Evolutionary conservation across 2,113 vertebrate genomes (phyloP).

Genomic region (Phrynosoma platyrhinos): DNA sequence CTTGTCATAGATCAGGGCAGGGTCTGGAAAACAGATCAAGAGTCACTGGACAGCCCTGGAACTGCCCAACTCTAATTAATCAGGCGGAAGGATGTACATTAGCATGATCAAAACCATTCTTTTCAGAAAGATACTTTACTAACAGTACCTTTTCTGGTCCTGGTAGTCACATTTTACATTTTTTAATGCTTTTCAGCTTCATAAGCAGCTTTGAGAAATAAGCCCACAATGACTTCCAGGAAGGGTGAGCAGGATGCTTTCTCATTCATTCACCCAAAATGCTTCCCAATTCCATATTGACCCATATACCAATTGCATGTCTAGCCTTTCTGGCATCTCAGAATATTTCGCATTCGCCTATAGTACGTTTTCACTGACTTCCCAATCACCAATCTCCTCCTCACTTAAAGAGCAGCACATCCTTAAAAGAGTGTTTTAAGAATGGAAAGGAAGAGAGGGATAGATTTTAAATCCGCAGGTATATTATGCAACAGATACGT

Average conservation of each 20-base stretch:
- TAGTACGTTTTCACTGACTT: no score
- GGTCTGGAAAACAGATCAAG: conserved; percentile 78
- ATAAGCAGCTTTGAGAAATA: no score
- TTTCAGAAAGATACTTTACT: background rate
- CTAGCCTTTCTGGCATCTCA: background rate
- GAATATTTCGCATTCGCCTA: background rate
- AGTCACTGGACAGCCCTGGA: background rate
- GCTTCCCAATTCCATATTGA: background rate
- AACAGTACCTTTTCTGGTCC: background rate
- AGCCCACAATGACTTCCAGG: background rate
- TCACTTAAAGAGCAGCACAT: no score
- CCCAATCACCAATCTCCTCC: background rate
- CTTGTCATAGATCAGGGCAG: conserved; percentile 92
- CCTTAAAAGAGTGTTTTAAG: no score
- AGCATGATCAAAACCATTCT: background rate
- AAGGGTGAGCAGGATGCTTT: background rate
- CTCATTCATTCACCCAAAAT: background rate
- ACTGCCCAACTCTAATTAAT: background rate
- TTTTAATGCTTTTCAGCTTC: no score
- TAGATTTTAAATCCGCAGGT: background rate
- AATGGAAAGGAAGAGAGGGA: background rate
- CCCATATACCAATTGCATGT: background rate
- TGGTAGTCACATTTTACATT: no score
- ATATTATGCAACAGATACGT: background rate
- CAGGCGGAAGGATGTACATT: background rate